A percentile compares a stretch with the other conserved stretches of the same genome.
Conservation (phyloP, 2,888 invertebrate genomes). For the Drosophila seclusa region DNA sequence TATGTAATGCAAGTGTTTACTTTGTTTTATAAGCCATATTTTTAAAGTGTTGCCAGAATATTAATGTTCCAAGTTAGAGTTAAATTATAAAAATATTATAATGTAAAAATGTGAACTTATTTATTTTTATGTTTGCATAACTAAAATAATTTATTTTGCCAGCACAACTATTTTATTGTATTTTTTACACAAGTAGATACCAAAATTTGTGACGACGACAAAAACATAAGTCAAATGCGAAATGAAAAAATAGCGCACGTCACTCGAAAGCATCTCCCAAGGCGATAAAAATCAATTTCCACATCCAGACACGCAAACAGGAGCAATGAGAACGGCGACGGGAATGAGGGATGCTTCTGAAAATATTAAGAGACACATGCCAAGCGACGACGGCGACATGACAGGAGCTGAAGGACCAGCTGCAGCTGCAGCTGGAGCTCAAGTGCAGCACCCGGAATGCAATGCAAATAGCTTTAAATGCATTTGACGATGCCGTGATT, state of each 20-base stretch:
- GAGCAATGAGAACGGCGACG: slow-evolving; percentile 42
- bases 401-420: slow-evolving; percentile 1
- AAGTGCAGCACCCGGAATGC: slow-evolving; percentile 50
- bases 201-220: slow-evolving; percentile 40
- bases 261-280: slow-evolving; percentile 53
- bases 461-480: slow-evolving; percentile 79
- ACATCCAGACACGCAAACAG: slow-evolving; percentile 55
- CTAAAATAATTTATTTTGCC: not conserved
- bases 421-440: not conserved
- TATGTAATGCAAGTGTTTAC: not conserved
- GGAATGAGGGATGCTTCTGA: slow-evolving; percentile 1
- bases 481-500: slow-evolving; percentile 76
- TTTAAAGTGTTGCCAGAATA: not conserved
- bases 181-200: not conserved
- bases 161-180: not conserved
- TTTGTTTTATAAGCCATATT: not conserved
- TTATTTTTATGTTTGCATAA: not conserved
- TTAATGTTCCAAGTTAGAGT: not conserved
- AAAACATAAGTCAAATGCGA: not conserved
- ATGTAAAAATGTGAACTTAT: not conserved
- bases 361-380: slow-evolving; percentile 74
- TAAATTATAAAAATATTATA: not conserved
- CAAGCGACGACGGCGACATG: slow-evolving; percentile 40
- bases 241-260: slow-evolving; percentile 20
- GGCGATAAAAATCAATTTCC: slow-evolving; percentile 76